Evolutionary conservation across 2,113 vertebrate genomes (phyloP), one percentile per base, ranked within the genome.

Genomic region (Bujurquina vittata): DNA sequence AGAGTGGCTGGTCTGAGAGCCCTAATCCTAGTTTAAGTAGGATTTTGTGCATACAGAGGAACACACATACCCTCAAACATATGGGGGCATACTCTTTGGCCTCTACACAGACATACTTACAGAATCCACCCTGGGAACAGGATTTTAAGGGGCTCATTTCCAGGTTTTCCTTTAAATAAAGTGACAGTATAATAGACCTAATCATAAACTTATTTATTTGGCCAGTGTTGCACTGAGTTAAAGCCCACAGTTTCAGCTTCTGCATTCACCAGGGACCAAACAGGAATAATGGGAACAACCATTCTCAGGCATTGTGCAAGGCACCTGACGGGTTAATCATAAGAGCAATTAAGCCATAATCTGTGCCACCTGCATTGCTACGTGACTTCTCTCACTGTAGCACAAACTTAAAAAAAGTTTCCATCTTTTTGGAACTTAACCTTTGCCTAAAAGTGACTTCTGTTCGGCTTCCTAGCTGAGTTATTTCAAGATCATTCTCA

Each of bases 1-100:
- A 92, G 83, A 81, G 74, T 58, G 84, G 85, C 93, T 93, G 91
- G 91, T 89, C 72, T 63, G 37, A 89, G 89, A 81, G 73, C 55
- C 29, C 54, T 92, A 92, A 93, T 91, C 94, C 91, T 87, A 91
- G 65, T 89, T 92, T 88, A 84, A 62, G 77, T 80, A 79, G 80
- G 91, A 91, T 91, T 85, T 87, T 74, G 84, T 59, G 79, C 80
- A 87, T 67, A 49, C 23, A 79, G 77, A 81, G 46, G 77, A 52
- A 58, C 77, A 81, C 58, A 86, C 63, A 81, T 29, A 84, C 77
- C 40, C 31, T 31, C 67, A 84, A 75, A 80, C 58, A 78, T 7
- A 60, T 54, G 40, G 76, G 67, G 29, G n/a, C 31, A 37, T 33
- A 62, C 52, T 62, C 60, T 37, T 11, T 43, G 29, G 33, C 55